These are phyloP conservation scores for Coryphaenoides rupestris DNA, from an alignment of 2,113 vertebrate species.

Conservation along the genomic window DNA sequence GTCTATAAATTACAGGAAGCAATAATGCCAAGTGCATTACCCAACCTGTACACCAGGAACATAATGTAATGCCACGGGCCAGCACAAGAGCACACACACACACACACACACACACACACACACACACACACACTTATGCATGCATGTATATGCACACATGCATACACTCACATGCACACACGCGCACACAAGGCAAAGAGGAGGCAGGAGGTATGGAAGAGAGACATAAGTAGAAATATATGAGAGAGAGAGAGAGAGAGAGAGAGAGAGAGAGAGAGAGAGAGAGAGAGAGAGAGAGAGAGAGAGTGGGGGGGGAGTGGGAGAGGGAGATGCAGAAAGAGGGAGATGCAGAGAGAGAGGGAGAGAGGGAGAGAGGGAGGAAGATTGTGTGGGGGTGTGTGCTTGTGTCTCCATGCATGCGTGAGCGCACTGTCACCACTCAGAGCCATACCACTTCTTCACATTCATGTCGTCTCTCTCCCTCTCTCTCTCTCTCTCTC, in stretches of 20 bases:
- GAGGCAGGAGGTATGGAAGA: not conserved
- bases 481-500: slow-evolving; percentile 26
- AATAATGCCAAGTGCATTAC: slow-evolving; percentile 16
- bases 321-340: too few species aligned
- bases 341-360: not conserved
- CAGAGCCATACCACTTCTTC: slow-evolving; percentile 55
- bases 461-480: slow-evolving; percentile 57
- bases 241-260: too few species aligned
- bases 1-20: slow-evolving; percentile 23
- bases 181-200: not conserved
- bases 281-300: too few species aligned
- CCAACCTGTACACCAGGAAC: slow-evolving; percentile 7
- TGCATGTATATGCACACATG: not conserved
- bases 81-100: not conserved
- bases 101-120: not conserved
- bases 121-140: too few species aligned
- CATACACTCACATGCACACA: not conserved
- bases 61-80: slow-evolving; percentile 6
- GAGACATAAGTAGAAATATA: too few species aligned
- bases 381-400: slow-evolving; percentile 14
- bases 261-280: too few species aligned
- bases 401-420: slow-evolving; percentile 50
- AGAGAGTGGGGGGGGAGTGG: too few species aligned
- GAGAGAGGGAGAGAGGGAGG: not conserved
- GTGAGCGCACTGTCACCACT: slow-evolving; percentile 57